Evolutionary conservation across 2,797 vertebrate species (phyloP).

Genomic region (Sphaeramia orbicularis): DNA sequence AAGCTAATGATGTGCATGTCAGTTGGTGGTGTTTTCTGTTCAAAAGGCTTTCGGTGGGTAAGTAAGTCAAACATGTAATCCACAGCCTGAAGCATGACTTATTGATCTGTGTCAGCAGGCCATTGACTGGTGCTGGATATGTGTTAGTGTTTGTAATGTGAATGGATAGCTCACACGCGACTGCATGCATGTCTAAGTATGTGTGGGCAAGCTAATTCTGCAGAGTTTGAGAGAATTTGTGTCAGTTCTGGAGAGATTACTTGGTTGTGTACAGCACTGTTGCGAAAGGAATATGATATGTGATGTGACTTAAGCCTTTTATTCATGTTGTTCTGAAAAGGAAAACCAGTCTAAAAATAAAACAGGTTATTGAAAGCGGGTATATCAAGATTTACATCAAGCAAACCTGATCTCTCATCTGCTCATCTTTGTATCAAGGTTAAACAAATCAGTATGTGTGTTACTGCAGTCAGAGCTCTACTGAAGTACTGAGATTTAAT

Average conservation of each 20-base stretch:
- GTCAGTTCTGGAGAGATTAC: background rate
- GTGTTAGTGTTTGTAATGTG: constrained; percentile 65
- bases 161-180: constrained; percentile 51
- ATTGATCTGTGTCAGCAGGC: constrained; percentile 70
- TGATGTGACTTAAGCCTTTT: background rate
- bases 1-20: constrained; percentile 55
- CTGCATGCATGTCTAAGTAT: constrained; percentile 11
- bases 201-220: background rate
- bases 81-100: constrained; percentile 51
- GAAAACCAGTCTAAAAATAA: too few species aligned
- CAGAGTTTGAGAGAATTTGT: constrained; percentile 2
- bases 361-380: too few species aligned
- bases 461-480: too few species aligned
- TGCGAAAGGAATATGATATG: background rate
- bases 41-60: constrained; percentile 44
- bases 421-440: background rate
- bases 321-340: background rate
- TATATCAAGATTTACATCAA: too few species aligned
- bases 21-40: constrained; percentile 52
- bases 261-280: background rate
- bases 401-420: background rate
- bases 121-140: constrained; percentile 65
- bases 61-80: constrained; percentile 52
- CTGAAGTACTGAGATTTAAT: too few species aligned
- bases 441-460: background rate